A percentile compares a stretch with the other conserved stretches of the same genome.
Conservation (phyloP, 2,797 vertebrate genomes). For the Zenarchopterus dispar region DNA sequence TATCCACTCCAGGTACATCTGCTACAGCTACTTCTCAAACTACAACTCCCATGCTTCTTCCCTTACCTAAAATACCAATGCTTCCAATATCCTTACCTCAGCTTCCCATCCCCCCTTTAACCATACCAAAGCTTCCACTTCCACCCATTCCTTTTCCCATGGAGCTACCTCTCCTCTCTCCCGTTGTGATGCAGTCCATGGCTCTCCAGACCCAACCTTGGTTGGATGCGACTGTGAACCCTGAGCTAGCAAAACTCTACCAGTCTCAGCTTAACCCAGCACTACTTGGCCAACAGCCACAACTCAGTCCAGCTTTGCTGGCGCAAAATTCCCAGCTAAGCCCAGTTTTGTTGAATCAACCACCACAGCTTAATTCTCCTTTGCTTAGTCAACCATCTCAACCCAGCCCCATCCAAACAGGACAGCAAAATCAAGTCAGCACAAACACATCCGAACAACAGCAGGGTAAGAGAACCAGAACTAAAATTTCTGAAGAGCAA, state of each 20-base stretch:
- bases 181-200: slow-evolving; percentile 95
- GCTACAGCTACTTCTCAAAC: slow-evolving; percentile 48
- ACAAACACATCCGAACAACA: slow-evolving; percentile 89
- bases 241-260: slow-evolving; percentile 93
- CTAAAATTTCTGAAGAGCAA: slow-evolving; percentile 96
- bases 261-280: slow-evolving; percentile 88
- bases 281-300: slow-evolving; percentile 69
- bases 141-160: slow-evolving; percentile 91
- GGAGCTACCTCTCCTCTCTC: slow-evolving; percentile 93
- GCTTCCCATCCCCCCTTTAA: slow-evolving; percentile 61
- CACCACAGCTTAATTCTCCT: slow-evolving; percentile 58
- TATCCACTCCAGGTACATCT: slow-evolving; percentile 37
- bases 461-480: slow-evolving; percentile 94
- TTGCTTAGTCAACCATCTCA: slow-evolving; percentile 67
- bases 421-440: slow-evolving; percentile 80
- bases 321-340: slow-evolving; percentile 64
- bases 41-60: slow-evolving; percentile 50
- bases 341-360: slow-evolving; percentile 66
- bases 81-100: slow-evolving; percentile 69
- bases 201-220: slow-evolving; percentile 89
- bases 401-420: slow-evolving; percentile 55
- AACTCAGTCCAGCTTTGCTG: slow-evolving; percentile 64
- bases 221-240: slow-evolving; percentile 87
- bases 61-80: slow-evolving; percentile 71
- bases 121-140: slow-evolving; percentile 78